These are phyloP conservation scores for Plagiodera versicolora DNA, from an alignment of 2,888 invertebrate genomes.

Conservation along the genomic window DNA sequence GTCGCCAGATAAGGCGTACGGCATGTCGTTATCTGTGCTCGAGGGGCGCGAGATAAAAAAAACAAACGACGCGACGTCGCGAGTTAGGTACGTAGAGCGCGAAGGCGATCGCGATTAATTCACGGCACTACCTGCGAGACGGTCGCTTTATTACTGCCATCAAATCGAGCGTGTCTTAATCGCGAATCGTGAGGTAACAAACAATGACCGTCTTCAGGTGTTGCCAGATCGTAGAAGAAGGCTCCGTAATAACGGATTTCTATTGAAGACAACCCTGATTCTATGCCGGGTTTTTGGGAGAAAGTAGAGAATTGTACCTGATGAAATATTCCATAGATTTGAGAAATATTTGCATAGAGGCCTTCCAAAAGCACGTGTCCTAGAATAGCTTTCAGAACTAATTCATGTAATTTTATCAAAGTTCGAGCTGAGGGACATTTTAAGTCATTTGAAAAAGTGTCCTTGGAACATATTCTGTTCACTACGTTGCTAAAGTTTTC, in stretches of 20 bases:
- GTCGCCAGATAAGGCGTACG: slow-evolving; percentile 19
- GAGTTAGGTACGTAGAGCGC: neutral
- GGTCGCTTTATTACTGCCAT: slow-evolving; percentile 21
- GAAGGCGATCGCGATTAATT: neutral
- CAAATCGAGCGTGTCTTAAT: slow-evolving; percentile 14
- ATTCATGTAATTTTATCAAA: no score
- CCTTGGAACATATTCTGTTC: no score
- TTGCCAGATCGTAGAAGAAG: slow-evolving; percentile 12
- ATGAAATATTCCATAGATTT: no score
- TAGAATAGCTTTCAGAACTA: no score
- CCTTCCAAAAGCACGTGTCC: no score
- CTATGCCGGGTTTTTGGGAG: no score
- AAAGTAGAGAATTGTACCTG: no score
- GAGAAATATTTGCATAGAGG: no score
- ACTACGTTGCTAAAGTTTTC: no score
- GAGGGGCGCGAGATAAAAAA: slow-evolving; percentile 4
- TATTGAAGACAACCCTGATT: no score
- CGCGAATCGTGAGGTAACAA: slow-evolving; percentile 10
- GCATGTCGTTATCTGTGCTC: slow-evolving; percentile 19
- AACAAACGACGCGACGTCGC: neutral
- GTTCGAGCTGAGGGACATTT: no score
- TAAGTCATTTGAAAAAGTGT: no score
- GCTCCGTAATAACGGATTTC: neutral
- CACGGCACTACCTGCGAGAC: slow-evolving; percentile 2
- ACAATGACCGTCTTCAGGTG: neutral